Conservation (phyloP, 2,113 vertebrate species). For the Thermophis baileyi region DNA sequence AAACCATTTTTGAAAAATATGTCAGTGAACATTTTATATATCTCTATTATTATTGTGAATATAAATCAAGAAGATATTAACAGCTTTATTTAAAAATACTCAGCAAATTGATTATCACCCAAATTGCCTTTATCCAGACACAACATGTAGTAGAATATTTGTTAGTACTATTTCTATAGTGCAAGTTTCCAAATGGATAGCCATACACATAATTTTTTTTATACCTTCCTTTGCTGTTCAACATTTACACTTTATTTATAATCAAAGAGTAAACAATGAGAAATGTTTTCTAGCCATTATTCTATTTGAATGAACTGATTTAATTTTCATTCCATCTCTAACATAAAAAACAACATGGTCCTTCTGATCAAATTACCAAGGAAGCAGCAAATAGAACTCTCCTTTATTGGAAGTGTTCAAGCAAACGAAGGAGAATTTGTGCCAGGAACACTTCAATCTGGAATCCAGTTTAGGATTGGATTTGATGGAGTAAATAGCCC, state of each 20-base stretch:
- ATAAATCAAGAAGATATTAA: background rate
- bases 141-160: background rate
- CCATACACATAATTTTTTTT: background rate
- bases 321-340: background rate
- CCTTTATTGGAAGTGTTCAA: background rate
- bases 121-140: background rate
- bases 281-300: background rate
- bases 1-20: background rate
- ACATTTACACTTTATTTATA: background rate
- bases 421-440: background rate
- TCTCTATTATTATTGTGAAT: background rate
- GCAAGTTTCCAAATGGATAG: background rate
- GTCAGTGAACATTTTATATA: background rate
- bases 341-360: background rate
- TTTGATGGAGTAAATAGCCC: background rate
- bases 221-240: background rate
- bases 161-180: background rate
- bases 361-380: background rate
- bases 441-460: background rate
- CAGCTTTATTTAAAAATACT: background rate
- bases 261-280: background rate
- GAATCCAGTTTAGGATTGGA: background rate
- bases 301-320: background rate
- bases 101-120: background rate
- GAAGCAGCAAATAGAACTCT: background rate